Evolutionary conservation across 2,888 invertebrate genomes (phyloP).

Genomic region (Zhuqinia jingwanae): DNA sequence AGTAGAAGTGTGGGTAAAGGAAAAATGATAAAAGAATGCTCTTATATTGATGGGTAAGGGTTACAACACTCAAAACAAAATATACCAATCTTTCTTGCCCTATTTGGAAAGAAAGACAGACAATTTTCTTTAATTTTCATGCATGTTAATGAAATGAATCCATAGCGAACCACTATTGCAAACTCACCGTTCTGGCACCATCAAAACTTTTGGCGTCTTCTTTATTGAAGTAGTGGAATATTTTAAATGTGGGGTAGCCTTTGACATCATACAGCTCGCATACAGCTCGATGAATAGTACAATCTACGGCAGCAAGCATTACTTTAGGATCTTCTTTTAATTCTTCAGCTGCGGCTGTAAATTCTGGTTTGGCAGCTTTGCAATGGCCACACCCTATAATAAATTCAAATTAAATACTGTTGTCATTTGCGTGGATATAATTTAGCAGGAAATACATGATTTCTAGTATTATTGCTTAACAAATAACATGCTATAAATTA

Average conservation of each 20-base stretch:
- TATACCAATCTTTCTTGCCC: too few relatives aligned
- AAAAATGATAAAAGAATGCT: too few relatives aligned
- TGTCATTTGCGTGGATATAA: neutral
- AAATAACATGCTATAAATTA: conserved; percentile 4
- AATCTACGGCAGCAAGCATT: conserved; percentile 91
- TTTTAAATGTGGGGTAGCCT: conserved; percentile 93
- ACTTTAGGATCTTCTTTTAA: conserved; percentile 90
- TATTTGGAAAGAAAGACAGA: too few relatives aligned
- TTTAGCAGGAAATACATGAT: neutral
- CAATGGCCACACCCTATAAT: conserved; percentile 93
- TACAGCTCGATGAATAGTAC: conserved; percentile 84
- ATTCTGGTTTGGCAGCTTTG: conserved; percentile 92
- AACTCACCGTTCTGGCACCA: conserved; percentile 87
- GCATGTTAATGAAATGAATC: too few relatives aligned
- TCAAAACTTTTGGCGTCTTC: conserved; percentile 84
- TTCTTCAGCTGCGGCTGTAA: conserved; percentile 87
- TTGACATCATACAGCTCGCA: conserved; percentile 88
- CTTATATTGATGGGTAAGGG: too few relatives aligned
- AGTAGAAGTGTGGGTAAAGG: too few relatives aligned
- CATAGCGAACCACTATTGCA: conserved; percentile 24
- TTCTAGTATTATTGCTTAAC: too few relatives aligned
- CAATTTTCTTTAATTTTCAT: too few relatives aligned
- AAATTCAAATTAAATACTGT: neutral
- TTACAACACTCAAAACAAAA: too few relatives aligned
- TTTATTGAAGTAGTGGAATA: conserved; percentile 91